Evolutionary conservation across 2,888 invertebrate species (phyloP), one percentile per base, ranked within the genome.

Genomic region (Therioaphis trifolii): DNA sequence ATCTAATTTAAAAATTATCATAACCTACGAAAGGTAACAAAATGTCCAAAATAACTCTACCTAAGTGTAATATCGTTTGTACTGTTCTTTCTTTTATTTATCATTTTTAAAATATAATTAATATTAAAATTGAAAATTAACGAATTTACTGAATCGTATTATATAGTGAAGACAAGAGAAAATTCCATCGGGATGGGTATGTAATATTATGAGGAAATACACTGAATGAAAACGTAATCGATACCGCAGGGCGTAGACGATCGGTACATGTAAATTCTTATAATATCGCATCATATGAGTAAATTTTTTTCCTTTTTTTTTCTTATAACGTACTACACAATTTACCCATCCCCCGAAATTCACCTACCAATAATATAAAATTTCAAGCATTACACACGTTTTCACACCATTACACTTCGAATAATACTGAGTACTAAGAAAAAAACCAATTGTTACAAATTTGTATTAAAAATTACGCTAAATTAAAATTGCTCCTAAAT

Each of bases 1-100:
- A 55, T 55, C 35, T 69, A 61, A 46, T 29, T 58, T 35, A 35
- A 78, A 68, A 43, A 61, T 35, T 11, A 72, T 63, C 63, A 77
- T 80, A 80, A 72, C 21, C 46, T 80, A 80, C 46, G 46, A 52
- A 78, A 80, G 80, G 80, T 80, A 80, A 80, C 79, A 27, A 27
- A 21, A 79, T 27, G 15, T 68, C 14, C 55, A 71, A 71, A 71
- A 80, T 35, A 71, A 80, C 35, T 58, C 71, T 80, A 58, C 46
- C 24, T 66, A 66, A 66, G 35, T 68, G 49, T 68, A 68, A 52
- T 40, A 35, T 58, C 5, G 40, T 58, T 75, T 40, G 29, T 52
- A 72, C 52, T 52, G 43, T 55, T 43, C 21, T 46, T 15, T 21
- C 12, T 69, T 69, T 58, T 14, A 46, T 77, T 27, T 12, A 58